Evolutionary conservation across 2,113 vertebrate genomes (phyloP).

Genomic region (Callospermophilus lateralis): DNA sequence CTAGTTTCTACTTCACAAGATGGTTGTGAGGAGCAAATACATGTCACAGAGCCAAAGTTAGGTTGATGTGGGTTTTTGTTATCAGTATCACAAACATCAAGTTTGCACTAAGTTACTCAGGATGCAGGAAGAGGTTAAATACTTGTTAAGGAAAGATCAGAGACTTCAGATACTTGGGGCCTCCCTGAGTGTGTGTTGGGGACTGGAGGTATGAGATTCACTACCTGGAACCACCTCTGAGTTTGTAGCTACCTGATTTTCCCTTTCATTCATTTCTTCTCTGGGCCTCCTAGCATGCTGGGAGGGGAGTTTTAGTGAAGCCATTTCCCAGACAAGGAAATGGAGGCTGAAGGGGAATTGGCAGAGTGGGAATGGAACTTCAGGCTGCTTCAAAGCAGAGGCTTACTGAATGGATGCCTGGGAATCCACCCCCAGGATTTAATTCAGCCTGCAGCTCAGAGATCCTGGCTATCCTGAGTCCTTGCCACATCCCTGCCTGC

Average conservation of each 20-base stretch:
- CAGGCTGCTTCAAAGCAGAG: neutral
- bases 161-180: neutral
- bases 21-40: neutral
- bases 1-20: conserved; percentile 4
- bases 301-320: neutral
- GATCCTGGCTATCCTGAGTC: conserved; percentile 51
- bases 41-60: neutral
- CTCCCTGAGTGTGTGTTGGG: neutral
- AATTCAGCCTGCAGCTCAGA: neutral
- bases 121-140: neutral
- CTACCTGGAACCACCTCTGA: neutral
- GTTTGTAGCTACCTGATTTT: neutral
- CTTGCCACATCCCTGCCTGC: conserved; percentile 33
- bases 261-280: neutral
- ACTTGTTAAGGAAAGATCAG: neutral
- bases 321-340: conserved; percentile 38
- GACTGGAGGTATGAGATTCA: neutral
- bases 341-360: neutral
- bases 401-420: neutral
- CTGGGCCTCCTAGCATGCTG: neutral
- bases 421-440: neutral
- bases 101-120: neutral
- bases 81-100: neutral
- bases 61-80: conserved; percentile 14
- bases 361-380: neutral